Percentiles rank a stretch among this genome's conserved stretches.
phyloP scores from a whole-genome alignment of 2,797 vertebrate species.

The Columba guinea region DNA sequence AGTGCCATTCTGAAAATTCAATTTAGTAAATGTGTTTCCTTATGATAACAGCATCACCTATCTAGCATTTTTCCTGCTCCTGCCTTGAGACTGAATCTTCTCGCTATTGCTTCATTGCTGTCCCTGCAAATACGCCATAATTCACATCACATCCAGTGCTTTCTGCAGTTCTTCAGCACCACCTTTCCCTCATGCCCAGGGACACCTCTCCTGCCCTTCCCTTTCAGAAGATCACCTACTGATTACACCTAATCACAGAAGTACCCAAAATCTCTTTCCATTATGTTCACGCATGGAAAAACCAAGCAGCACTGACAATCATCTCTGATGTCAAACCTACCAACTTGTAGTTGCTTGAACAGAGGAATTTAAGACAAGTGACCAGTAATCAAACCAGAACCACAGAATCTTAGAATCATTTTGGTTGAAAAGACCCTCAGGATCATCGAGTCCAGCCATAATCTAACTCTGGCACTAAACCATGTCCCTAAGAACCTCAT shows the following conservation, averaged over 20 bases:
- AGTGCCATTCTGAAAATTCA: background rate
- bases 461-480: too few species aligned
- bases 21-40: background rate
- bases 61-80: background rate
- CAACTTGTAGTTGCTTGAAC: background rate
- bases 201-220: background rate
- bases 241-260: background rate
- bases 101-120: background rate
- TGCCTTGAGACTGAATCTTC: background rate
- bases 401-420: too few species aligned
- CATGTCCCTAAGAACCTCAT: too few species aligned
- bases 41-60: background rate
- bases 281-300: background rate
- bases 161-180: background rate
- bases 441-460: too few species aligned
- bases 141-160: background rate
- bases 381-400: background rate
- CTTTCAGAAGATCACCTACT: background rate
- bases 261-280: background rate
- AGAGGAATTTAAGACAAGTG: background rate
- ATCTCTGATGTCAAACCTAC: background rate
- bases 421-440: too few species aligned
- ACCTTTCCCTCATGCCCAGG: background rate
- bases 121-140: background rate
- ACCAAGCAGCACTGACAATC: background rate